These are phyloP conservation scores for Apodemia duryi DNA, from an alignment of 2,888 invertebrate genomes.

Conservation along the genomic window DNA sequence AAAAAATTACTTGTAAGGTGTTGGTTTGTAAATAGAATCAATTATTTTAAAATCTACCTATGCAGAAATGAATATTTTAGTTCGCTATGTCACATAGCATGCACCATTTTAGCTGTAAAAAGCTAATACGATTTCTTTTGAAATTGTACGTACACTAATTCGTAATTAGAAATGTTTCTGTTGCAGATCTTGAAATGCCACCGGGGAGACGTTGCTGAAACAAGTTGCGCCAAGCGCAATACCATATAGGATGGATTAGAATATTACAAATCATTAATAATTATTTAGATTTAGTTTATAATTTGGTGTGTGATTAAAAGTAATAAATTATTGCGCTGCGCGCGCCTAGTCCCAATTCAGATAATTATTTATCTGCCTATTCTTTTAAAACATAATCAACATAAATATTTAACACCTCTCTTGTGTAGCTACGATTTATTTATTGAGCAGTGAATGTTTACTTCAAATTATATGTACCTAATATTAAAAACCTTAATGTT, in stretches of 20 bases:
- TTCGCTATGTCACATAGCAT: neutral
- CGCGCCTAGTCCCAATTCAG: conserved; percentile 76
- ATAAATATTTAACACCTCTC: conserved; percentile 56
- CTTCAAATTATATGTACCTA: conserved; percentile 55
- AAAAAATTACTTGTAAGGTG: conserved; percentile 16
- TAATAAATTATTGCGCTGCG: conserved; percentile 73
- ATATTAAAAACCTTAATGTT: conserved; percentile 55
- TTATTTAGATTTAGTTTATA: conserved; percentile 67
- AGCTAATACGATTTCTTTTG: neutral
- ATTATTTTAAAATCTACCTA: neutral
- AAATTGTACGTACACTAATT: conserved; percentile 5
- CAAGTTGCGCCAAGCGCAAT: conserved; percentile 57
- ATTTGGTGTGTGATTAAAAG: conserved; percentile 74
- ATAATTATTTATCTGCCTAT: conserved; percentile 71
- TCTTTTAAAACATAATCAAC: conserved; percentile 50
- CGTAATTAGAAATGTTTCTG: conserved; percentile 32
- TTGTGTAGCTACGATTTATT: conserved; percentile 72
- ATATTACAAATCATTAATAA: conserved; percentile 68
- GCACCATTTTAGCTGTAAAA: neutral
- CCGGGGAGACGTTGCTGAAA: conserved; percentile 45
- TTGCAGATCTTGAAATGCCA: conserved; percentile 68
- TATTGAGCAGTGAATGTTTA: conserved; percentile 65
- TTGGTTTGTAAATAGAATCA: conserved; percentile 27
- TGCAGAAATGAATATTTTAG: neutral
- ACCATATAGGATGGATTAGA: conserved; percentile 57